Evolutionary conservation across 2,113 vertebrate genomes (phyloP).

Genomic region (Eulemur macaco): DNA sequence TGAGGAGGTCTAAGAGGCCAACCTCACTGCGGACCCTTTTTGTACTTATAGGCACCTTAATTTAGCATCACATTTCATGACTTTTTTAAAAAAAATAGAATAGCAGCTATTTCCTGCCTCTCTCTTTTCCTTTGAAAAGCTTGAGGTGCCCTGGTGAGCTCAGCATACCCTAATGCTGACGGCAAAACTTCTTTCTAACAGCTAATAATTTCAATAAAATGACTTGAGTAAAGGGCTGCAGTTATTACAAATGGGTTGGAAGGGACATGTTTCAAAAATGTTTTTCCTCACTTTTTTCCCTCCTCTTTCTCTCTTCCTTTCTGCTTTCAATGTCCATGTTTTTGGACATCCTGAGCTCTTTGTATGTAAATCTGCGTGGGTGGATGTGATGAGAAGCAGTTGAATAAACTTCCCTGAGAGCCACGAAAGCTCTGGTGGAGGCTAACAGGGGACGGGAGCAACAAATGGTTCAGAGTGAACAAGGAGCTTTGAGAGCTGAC

Average conservation of each 20-base stretch:
- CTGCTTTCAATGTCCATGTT: conserved; percentile 53
- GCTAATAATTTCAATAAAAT: conserved; percentile 70
- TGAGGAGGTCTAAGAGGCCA: not conserved
- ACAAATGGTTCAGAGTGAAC: conserved; percentile 29
- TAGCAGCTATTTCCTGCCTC: conserved; percentile 66
- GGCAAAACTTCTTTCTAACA: conserved; percentile 58
- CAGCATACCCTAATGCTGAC: conserved; percentile 51
- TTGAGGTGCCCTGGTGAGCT: conserved; percentile 70
- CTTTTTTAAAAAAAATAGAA: not conserved
- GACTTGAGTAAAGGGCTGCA: not conserved
- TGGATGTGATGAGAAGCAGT: conserved; percentile 76
- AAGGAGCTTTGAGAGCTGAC: conserved; percentile 2
- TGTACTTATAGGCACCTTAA: not conserved
- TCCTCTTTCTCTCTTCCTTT: conserved; percentile 27
- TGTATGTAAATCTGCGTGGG: conserved; percentile 66
- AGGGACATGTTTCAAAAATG: conserved; percentile 60
- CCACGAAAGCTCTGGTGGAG: conserved; percentile 29
- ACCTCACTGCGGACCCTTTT: not conserved
- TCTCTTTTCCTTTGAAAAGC: conserved; percentile 69
- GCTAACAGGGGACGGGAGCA: conserved; percentile 28
- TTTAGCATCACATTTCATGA: conserved; percentile 67
- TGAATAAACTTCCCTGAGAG: conserved; percentile 76
- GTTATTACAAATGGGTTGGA: conserved; percentile 59
- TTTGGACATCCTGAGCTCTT: conserved; percentile 64
- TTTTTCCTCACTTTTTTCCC: not conserved